Base-by-base conservation (phyloP, 2,888 invertebrate genomes). In the Antheraea assamensis region DNA sequence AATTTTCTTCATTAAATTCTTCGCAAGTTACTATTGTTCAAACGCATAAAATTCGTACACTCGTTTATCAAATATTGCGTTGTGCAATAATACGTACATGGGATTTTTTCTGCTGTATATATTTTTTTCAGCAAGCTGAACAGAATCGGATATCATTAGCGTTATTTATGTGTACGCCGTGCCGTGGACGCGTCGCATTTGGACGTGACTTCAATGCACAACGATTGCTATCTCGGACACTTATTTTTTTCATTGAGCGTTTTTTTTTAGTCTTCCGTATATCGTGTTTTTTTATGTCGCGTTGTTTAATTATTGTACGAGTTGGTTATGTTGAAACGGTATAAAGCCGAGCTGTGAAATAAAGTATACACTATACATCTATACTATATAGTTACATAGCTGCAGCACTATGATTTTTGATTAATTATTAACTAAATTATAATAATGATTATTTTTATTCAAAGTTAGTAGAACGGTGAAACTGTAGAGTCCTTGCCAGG, bases 141-240 rank as follows among this genome's bases (percentile, higher is more conserved):
- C 88, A 88, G 89, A 90, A 90, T 89, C 90, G 90, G 90, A 89
- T 89, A 90, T 93, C 93, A 92, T 93, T 92, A 93, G 89, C 82
- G 89, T 90, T 92, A 92, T 93, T 92, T 92, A 93, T 90, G 91
- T 88, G 88, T 82, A 81, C 84, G 82, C 83, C 90, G 90, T 90
- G 91, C 82, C 84, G 85, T 80, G 89, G 89, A 87, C 90, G 85
- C 81, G 80, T 83, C 76, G 78, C 73, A 75, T 75, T 30, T 76
- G 83, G 73, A 88, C 89, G 89, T 89, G 89, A 89, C 87, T 88
- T 82, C 84, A 87, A 88, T 88, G 80, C 85, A 79, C 82, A 87
- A 83, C 81, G 80, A 78, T 78, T 79, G 83, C 82, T 85, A 86
- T 83, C 83, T 83, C 79, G 82, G 81, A 82, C 83, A 83, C 84